Evolutionary conservation across 2,113 vertebrate genomes (phyloP), one percentile per base, ranked within the genome.

Genomic region (Cynoglossus semilaevis): DNA sequence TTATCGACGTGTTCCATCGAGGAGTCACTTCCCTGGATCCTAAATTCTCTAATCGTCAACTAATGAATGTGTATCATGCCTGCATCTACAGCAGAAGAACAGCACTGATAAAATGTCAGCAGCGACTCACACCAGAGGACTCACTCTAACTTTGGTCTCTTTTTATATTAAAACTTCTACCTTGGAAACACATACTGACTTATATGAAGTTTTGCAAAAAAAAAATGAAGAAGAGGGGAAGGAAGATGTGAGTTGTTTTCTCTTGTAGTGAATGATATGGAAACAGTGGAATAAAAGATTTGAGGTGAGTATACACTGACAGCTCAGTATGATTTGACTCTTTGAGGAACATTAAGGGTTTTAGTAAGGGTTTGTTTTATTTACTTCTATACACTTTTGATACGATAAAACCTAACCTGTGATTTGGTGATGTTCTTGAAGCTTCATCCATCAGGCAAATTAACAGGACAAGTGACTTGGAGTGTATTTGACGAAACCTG

Each of bases 11-110:
- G 60, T 44, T 81, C 51, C 15, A 14, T 64, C 70, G 43, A 47
- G 70, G 70, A 72, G 59, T 67, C 13, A 44, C 51, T 46, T 55
- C 62, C 71, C 35, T 63, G 62, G 72, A 71, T 69, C 52, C n/a
- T 29, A 6, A 57, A 57, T 56, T 49, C 60, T 69, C 73, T 74
- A 70, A 67, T 75, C 58, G 55, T 78, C 65, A 69, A 47, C 59
- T 74, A 80, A 69, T 86, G 87, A 89, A 89, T 89, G 86, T 88
- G 80, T 82, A 75, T 71, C 58, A 77, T 82, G 77, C 79, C 80
- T 85, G 78, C 79, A 55, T 81, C 63, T 65, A 56, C 66, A 46
- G 70, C 75, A 77, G 65, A 74, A 51, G 70, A 68, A 50, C 67
- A 49, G 55, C 58, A 67, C 67, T 52, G 70, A 41, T 41, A 40